phyloP scores from a whole-genome alignment of 2,888 invertebrate genomes.

The Eristalis pertinax region DNA sequence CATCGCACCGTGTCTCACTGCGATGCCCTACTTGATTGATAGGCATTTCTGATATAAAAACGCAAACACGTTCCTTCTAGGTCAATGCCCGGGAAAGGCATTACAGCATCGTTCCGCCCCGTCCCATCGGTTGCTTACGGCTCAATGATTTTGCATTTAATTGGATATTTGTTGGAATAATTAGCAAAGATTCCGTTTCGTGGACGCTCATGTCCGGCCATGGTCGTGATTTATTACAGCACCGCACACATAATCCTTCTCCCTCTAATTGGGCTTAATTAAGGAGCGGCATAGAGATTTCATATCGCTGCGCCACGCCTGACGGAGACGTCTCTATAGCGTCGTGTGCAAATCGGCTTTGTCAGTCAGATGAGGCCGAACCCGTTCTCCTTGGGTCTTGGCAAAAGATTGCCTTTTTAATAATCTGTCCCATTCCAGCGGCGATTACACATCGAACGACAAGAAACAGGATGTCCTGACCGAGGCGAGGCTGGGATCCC shows the following conservation, averaged over 20 bases:
- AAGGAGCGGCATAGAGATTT: not conserved
- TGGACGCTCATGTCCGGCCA: not conserved
- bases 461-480: not conserved
- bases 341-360: not conserved
- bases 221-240: not conserved
- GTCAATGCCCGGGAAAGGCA: not conserved
- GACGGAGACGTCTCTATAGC: not conserved
- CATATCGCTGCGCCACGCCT: not conserved
- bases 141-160: conserved; percentile 20
- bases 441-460: not conserved
- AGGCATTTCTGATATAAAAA: conserved; percentile 3
- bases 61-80: conserved; percentile 6
- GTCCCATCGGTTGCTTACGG: not conserved
- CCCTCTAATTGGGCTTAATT: not conserved
- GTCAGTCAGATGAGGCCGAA: not conserved
- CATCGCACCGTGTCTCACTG: not conserved
- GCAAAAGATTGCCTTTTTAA: not conserved
- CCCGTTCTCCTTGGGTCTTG: not conserved
- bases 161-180: conserved; percentile 14
- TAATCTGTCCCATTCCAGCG: not conserved
- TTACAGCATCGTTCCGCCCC: not conserved
- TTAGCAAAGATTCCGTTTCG: not conserved
- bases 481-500: not conserved
- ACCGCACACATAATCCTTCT: not conserved
- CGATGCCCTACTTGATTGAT: conserved; percentile 14